Percentiles rank a stretch among this genome's conserved stretches.
These are phyloP conservation scores for Stigmatopora argus DNA, from an alignment of 2,113 vertebrate species.

Conservation along the genomic window DNA sequence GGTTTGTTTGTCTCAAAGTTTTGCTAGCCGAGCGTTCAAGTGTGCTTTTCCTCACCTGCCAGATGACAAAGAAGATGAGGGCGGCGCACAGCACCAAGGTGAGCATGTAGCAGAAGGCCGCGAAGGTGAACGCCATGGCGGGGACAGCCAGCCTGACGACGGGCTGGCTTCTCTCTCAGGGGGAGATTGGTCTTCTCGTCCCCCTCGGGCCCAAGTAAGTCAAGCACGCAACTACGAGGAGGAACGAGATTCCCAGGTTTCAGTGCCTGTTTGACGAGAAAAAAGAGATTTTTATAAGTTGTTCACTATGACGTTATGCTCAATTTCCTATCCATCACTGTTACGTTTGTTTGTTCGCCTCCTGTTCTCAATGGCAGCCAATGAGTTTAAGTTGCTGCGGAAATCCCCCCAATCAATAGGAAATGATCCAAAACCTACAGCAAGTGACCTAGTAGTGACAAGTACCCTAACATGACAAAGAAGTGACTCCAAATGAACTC, in stretches of 20 bases:
- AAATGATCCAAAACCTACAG: too few relatives aligned
- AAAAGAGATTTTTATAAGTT: too few relatives aligned
- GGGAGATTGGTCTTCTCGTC: constrained; percentile 1
- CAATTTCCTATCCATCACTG: too few relatives aligned
- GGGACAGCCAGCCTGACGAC: constrained; percentile 61
- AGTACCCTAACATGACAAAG: too few relatives aligned
- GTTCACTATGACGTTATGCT: too few relatives aligned
- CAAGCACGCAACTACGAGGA: constrained; percentile 34
- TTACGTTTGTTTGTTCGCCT: too few relatives aligned
- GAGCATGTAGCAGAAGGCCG: constrained; percentile 98
- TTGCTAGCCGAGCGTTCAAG: background rate
- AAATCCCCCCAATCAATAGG: too few relatives aligned
- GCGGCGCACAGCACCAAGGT: constrained; percentile 90
- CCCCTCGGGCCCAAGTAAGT: constrained; percentile 33
- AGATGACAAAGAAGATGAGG: constrained; percentile 97
- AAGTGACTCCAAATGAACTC: too few relatives aligned
- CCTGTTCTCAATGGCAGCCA: too few relatives aligned
- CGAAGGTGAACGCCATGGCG: constrained; percentile 94
- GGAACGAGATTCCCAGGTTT: constrained; percentile 23
- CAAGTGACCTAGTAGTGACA: too few relatives aligned
- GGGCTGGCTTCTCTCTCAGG: constrained; percentile 22
- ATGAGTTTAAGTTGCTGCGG: too few relatives aligned
- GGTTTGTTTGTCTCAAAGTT: constrained; percentile 43
- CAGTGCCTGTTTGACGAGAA: constrained; percentile 1
- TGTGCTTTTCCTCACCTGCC: constrained; percentile 82